Conservation (phyloP, 2,888 invertebrate genomes). For the Dinocampus coccinellae region DNA sequence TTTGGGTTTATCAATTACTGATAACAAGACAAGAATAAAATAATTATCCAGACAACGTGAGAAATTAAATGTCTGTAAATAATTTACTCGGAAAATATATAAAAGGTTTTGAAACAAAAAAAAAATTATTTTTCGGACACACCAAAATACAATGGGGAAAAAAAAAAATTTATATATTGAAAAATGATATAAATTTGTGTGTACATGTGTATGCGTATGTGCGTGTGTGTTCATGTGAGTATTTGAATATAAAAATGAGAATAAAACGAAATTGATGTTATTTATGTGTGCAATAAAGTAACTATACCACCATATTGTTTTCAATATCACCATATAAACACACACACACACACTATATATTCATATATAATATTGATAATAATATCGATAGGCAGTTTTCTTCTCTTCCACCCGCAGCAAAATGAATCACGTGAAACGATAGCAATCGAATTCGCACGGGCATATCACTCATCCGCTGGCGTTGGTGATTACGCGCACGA, state of each 20-base stretch:
- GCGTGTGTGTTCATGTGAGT: too few relatives aligned
- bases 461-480: conserved; percentile 44
- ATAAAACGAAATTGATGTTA: conserved; percentile 13
- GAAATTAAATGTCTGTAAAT: too few relatives aligned
- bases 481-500: conserved; percentile 42
- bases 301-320: conserved; percentile 3
- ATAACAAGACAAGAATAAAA: too few relatives aligned
- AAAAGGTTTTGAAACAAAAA: too few relatives aligned
- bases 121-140: too few relatives aligned
- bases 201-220: too few relatives aligned
- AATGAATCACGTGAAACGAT: conserved; percentile 45
- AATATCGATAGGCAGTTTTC: conserved; percentile 21
- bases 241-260: conserved; percentile 11
- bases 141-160: too few relatives aligned
- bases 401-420: conserved; percentile 33
- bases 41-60: too few relatives aligned
- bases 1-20: too few relatives aligned
- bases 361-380: conserved; percentile 24
- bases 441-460: conserved; percentile 46
- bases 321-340: not conserved
- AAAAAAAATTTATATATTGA: too few relatives aligned
- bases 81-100: too few relatives aligned
- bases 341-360: conserved; percentile 14
- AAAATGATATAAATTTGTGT: too few relatives aligned
- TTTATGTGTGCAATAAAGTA: conserved; percentile 28